Conservation (phyloP, 2,113 vertebrate species). For the Delphinapterus leucas region DNA sequence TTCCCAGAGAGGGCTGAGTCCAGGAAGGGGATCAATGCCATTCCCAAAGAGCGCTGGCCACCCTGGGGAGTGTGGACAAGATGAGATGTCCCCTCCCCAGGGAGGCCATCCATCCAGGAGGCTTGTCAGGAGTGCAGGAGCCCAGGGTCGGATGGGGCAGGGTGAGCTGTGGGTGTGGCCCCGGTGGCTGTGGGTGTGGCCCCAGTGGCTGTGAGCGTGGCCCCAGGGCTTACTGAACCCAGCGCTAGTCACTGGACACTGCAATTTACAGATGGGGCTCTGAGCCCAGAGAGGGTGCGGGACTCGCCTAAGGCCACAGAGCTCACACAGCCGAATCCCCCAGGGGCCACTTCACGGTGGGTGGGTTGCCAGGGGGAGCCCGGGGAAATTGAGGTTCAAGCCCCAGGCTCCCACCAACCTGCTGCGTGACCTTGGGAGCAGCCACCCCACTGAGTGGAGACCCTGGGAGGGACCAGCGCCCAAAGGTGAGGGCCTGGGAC, state of each 20-base stretch:
- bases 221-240: background rate
- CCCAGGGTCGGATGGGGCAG: fast-evolving
- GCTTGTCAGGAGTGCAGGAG: background rate
- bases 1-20: background rate
- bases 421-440: background rate
- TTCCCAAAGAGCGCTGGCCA: background rate
- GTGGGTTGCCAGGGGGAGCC: background rate
- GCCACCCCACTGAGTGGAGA: background rate
- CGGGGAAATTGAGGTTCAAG: background rate
- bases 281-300: background rate
- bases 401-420: background rate
- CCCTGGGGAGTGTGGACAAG: background rate
- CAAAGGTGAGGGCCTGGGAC: background rate
- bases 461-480: too few species aligned
- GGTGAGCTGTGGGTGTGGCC: background rate
- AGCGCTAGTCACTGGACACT: background rate
- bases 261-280: fast-evolving
- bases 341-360: too few species aligned
- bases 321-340: background rate
- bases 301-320: background rate
- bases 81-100: fast-evolving
- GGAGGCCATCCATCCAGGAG: background rate
- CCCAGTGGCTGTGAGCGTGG: background rate
- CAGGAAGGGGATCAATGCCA: too few species aligned
- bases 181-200: background rate